Conservation (phyloP, 2,888 invertebrate genomes). For the Yponomeuta evonymella region DNA sequence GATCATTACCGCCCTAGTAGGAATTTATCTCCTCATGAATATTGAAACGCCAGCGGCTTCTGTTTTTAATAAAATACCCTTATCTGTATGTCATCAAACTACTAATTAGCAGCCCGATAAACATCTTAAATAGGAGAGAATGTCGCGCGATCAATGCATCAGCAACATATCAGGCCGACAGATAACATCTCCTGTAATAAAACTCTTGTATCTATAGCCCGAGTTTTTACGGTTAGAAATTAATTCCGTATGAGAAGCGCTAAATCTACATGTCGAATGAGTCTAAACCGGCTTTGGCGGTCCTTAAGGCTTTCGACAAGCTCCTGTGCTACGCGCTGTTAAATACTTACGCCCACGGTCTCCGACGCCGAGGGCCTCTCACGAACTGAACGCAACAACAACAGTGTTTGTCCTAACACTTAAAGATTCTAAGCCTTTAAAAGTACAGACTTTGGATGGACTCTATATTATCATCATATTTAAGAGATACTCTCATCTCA, state of each 20-base stretch:
- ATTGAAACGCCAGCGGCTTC: neutral
- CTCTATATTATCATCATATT: no score
- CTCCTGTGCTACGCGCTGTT: slow-evolving; percentile 7
- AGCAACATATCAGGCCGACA: neutral
- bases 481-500: no score
- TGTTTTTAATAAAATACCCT: neutral
- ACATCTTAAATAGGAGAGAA: neutral
- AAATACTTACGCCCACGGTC: neutral
- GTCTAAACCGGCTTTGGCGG: slow-evolving; percentile 10
- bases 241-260: slow-evolving; percentile 8
- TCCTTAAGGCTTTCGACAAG: slow-evolving; percentile 3
- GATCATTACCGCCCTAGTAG: neutral
- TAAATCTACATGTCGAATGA: slow-evolving; percentile 13
- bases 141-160: neutral
- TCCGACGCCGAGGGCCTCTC: neutral
- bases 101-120: neutral
- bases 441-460: no score
- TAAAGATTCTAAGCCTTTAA: no score
- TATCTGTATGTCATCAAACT: neutral
- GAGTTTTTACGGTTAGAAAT: slow-evolving; percentile 1
- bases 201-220: neutral
- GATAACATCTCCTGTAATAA: neutral
- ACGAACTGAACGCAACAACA: neutral
- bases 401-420: neutral
- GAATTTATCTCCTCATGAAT: neutral